Evolutionary conservation across 2,888 invertebrate genomes (phyloP), one percentile per base, ranked within the genome.

Genomic region (Argyresthia goedartella): DNA sequence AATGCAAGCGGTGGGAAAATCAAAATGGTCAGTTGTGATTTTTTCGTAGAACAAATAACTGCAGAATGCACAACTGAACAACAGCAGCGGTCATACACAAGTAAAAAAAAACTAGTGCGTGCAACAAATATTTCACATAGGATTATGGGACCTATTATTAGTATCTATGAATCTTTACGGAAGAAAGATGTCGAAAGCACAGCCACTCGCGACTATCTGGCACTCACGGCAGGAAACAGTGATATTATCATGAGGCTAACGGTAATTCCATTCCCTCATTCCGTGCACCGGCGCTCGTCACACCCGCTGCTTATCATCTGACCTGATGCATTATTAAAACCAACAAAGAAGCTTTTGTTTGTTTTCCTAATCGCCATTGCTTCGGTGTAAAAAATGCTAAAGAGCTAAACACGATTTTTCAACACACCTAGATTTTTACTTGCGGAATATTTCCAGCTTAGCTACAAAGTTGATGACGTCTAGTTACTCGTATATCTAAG

Each of bases 221-320:
- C 69, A 73, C 70, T 71, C 69, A 74, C 66, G 69, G 65, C 78
- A 75, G 81, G 81, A 77, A 77, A 69, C 67, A 63, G 66, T 66
- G 79, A 79, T 80, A 81, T 77, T 76, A 72, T 36, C 36, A 36
- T 35, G 47, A 35, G 48, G 36, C 13, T 48, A 48, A 48, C 48
- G 48, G 48, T 48, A 48, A 48, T 48, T 39, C 25, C 48, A 48
- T 48, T 36, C 36, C 14, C 9, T n/a, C 46, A 33, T 33, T 44
- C 25, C 46, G 46, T 9, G n/a, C n/a, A 8, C 39, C 39, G 39
- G 39, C 35, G 13, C 36, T 11, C 48, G 80, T 73, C 72, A 76
- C 73, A 74, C 73, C 69, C 67, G 65, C 63, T 66, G 77, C 66
- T 60, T 70, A 64, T 64, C 62, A 65, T 61, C 56, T 54, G 56